Base-by-base conservation (phyloP, 2,888 invertebrate species). In the Melinopterus prodromus region DNA sequence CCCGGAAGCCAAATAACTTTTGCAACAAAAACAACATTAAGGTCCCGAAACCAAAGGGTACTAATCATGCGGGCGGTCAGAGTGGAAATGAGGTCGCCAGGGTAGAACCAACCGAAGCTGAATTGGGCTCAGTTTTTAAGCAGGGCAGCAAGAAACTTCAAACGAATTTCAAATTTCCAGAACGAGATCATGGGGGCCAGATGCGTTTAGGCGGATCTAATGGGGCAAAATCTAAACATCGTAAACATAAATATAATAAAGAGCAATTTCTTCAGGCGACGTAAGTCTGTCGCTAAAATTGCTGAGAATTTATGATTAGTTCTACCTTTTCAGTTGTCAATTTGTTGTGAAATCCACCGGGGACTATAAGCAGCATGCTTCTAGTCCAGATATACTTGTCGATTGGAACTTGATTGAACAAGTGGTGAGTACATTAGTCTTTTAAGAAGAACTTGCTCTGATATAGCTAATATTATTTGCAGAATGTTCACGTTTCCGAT, bases 381-480 rank as follows among this genome's bases (percentile, higher is more conserved):
- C 93, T 84, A 95, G 98, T 90, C 97, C 98, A 53, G 98, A 99
- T 90, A 91, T 93, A 76, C 92, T 98, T 78, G 95, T 99, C 77
- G 95, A 97, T 88, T 99, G 99, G 99, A 93, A 95, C 86, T 91
- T 94, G 84, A 94, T 99, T 86, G 98, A 98, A 89, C 97, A 98
- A 92, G 95, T 99, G 90, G 97, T 97, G 91, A 92, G 94, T 92
- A 81, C 14, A 75, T 14, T 71, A 9, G 9, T 26, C 3, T 38
- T 15, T 78, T 36, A 14, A 35, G 53, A 36, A 15, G 14, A 76
- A 70, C 6, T 79, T 76, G 69, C 6, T 15, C 77, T 72, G 14
- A n/a, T 71, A 15, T 69, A 69, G 15, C 15, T 69, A 69, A n/a
- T 69, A 69, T 69, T 15, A n/a, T 71, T 71, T 71, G 7, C 85